Evolutionary conservation across 2,797 vertebrate genomes (phyloP), one percentile per base, ranked within the genome.

Genomic region (Sebastes nivosus): DNA sequence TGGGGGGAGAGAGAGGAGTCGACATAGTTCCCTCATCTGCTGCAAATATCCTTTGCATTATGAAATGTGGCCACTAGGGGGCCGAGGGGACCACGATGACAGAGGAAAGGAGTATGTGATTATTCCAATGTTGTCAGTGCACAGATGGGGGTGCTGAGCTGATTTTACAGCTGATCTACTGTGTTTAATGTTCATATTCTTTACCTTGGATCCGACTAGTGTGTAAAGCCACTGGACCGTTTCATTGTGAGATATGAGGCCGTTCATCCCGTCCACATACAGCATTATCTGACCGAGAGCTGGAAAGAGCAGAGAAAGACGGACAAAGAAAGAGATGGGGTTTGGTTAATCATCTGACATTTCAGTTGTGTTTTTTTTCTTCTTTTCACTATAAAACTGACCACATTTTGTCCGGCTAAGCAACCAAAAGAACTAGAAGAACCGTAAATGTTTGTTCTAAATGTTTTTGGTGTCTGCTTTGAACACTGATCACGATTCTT

Each of bases 221-320:
- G 97, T 96, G 89, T 99, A 99, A 46, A 99, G 97, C 98, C 98
- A 99, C 81, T 99, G 97, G 85, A 99, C 96, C 1, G 98, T 98
- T 94, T 99, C 98, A 89, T 96, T 98, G 92, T 99, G 97, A 92
- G 95, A 96, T 89, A 99, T 99, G 79, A 99, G 97, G 70, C 98
- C 98, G 60, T 99, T 99, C 98, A 99, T 99, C 80, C 98, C 98
- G 89, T 99, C 98, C 8, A 99, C 98, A 55, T 98, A 99, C 73
- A 99, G 95, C 98, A 99, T 99, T 86, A 99, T 99, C 93, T 99
- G 98, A 75, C 98, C 98, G 67, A 99, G 95, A 88, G 98, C 98
- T 99, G 92, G 8, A 80, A 32, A 74, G 22, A 74, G 30, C 84
- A 68, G 34, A 27, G 63, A 54, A 6, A 71, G 24, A 75, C 14